Percentiles rank a stretch among this genome's conserved stretches.
Evolutionary conservation across 2,797 vertebrate genomes (phyloP).

Genomic region (Petrocephalus sullivani): DNA sequence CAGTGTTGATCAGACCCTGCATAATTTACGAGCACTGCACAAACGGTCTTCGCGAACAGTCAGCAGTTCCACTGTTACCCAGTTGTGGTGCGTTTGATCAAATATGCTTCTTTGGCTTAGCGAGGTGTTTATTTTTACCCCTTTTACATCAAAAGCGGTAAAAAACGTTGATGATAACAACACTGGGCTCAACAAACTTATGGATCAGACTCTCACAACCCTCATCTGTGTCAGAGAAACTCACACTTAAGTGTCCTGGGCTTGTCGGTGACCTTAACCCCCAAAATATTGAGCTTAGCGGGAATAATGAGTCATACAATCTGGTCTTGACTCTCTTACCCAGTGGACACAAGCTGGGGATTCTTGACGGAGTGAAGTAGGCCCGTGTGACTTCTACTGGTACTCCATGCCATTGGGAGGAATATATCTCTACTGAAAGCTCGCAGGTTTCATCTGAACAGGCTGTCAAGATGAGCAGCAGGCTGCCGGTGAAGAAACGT

Average conservation of each 20-base stretch:
- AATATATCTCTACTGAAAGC: constrained; percentile 59
- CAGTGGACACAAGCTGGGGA: constrained; percentile 25
- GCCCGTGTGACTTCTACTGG: constrained; percentile 46
- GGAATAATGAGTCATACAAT: constrained; percentile 46
- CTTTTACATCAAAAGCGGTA: background rate
- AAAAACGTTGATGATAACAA: background rate
- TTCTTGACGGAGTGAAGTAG: constrained; percentile 49
- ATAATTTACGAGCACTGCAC: background rate
- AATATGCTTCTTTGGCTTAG: background rate
- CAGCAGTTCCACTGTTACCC: background rate
- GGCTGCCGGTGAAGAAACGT: constrained; percentile 45
- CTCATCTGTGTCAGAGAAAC: background rate
- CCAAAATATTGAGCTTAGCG: background rate
- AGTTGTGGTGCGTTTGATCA: background rate
- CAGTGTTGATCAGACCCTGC: background rate
- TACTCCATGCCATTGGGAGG: constrained; percentile 37
- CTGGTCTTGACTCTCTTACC: constrained; percentile 31
- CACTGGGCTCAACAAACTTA: background rate
- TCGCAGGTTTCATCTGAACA: constrained; percentile 59
- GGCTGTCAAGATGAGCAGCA: constrained; percentile 58
- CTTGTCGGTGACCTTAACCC: background rate
- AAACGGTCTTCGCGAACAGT: background rate
- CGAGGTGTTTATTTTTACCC: constrained; percentile 17
- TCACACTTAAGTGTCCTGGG: background rate
- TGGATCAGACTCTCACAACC: background rate